phyloP scores from a whole-genome alignment of 1,140 invertebrate genomes.

The Rhizoglyphus robini region DNA sequence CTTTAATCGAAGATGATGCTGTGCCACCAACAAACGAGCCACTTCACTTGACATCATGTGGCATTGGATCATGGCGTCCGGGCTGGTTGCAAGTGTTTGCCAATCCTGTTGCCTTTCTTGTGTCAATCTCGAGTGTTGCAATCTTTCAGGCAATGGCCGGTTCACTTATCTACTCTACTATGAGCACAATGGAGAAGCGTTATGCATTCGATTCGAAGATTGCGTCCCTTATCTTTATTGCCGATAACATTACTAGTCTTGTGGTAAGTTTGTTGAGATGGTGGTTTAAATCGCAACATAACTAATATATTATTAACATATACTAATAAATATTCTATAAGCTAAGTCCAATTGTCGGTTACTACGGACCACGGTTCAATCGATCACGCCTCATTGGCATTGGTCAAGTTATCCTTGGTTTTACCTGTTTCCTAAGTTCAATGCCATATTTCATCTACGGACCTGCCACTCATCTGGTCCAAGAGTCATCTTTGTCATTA shows the following conservation, averaged over 20 bases:
- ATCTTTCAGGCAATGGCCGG: conserved; percentile 57
- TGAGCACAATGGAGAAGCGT: conserved; percentile 62
- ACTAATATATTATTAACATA: too few relatives aligned
- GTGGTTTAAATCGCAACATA: conserved; percentile 8
- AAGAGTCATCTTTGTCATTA: neutral
- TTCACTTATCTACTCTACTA: conserved; percentile 47
- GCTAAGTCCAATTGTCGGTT: conserved; percentile 40
- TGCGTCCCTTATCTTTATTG: conserved; percentile 41
- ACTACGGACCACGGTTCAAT: conserved; percentile 50
- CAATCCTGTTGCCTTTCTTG: conserved; percentile 56
- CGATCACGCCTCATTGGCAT: conserved; percentile 51
- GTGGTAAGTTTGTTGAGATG: neutral
- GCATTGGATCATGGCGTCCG: conserved; percentile 16
- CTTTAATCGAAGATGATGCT: neutral
- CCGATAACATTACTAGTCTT: conserved; percentile 24
- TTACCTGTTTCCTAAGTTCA: conserved; percentile 35
- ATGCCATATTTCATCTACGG: conserved; percentile 54
- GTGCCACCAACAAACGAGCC: too few relatives aligned
- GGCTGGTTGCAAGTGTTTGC: conserved; percentile 50
- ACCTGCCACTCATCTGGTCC: conserved; percentile 28
- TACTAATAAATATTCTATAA: too few relatives aligned
- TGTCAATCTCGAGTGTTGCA: conserved; percentile 54
- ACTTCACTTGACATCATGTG: neutral
- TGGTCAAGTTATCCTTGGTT: conserved; percentile 39
- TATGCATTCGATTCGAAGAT: conserved; percentile 61